These are phyloP conservation scores for Chalcosyrphus nemorum DNA, from an alignment of 2,888 invertebrate genomes.

Conservation along the genomic window DNA sequence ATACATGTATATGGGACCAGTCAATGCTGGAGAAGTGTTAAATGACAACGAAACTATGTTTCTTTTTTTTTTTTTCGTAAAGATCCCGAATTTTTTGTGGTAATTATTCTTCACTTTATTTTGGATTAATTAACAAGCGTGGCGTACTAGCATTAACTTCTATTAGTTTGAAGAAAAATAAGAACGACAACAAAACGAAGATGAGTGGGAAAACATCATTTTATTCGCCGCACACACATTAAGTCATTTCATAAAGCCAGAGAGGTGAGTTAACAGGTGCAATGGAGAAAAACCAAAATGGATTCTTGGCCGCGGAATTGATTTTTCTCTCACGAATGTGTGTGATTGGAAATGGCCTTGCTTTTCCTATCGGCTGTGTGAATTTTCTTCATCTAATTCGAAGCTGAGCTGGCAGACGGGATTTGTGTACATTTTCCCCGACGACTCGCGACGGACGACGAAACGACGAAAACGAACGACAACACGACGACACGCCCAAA, in stretches of 20 bases:
- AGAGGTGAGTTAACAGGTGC: conserved; percentile 70
- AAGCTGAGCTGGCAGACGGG: conserved; percentile 25
- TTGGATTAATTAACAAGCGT: background rate
- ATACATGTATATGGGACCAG: conserved; percentile 29
- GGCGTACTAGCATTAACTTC: background rate
- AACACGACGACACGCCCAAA: conserved; percentile 69
- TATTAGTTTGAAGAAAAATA: conserved; percentile 28
- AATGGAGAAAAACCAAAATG: conserved; percentile 65
- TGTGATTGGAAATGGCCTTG: no score
- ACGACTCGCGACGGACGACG: conserved; percentile 12
- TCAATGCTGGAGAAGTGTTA: conserved; percentile 43
- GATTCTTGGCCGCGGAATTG: conserved; percentile 63
- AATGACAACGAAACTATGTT: conserved; percentile 54
- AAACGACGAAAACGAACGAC: background rate
- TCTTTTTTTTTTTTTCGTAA: conserved; percentile 8
- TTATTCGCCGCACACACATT: conserved; percentile 17
- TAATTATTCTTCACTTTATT: conserved; percentile 53
- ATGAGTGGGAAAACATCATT: conserved; percentile 32
- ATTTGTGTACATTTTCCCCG: conserved; percentile 61
- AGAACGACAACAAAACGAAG: conserved; percentile 22
- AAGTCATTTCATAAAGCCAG: conserved; percentile 35
- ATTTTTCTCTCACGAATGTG: conserved; percentile 51
- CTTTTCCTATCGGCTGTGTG: conserved; percentile 1
- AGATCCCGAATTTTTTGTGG: background rate
- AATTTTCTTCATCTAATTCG: conserved; percentile 23